Evolutionary conservation across 1,140 invertebrate species (phyloP), one percentile per base, ranked within the genome.

Genomic region (Trissolcus basalis): DNA sequence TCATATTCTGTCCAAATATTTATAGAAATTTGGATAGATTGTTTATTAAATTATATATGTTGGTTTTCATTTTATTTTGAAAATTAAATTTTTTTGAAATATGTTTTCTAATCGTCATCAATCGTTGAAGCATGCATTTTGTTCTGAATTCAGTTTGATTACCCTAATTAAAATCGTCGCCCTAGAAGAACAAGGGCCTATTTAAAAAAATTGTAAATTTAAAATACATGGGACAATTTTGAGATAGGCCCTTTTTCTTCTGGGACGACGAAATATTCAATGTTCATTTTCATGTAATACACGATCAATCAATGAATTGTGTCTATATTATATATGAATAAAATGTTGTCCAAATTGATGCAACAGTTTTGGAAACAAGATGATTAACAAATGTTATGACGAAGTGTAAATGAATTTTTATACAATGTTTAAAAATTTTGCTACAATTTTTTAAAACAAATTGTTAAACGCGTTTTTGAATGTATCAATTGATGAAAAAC

Each of bases 321-420:
- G 19, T 27, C 19, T 27, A 6, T 27, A 27, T 27, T 27, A 27
- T 27, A 27, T 27, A 27, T 27, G 1, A 27, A 27, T 27, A 12
- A 41, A 50, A 39, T 60, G 48, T 60, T 60, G 33, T 59, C 15
- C 11, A 19, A 16, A 53, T 50, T 19, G 51, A 19, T 36, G 15
- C 45, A 54, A 63, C 19, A 27, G 19, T 27, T 27, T 27, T 27
- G 19, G 19, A 27, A 27, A 27, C 19, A 27, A 27, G 19, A 27
- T 54, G 35, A 64, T 54, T 64, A 64, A 54, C n/a, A n/a, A 54
- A 43, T 64, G 60, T 64, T 67, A 67, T 15, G 13, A 44, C 8
- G 10, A 65, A 50, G 11, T 53, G 6, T 11, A 56, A 35, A 43
- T 55, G 16, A 56, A 67, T 16, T 67, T 67, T 67, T 67, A 67